phyloP scores from a whole-genome alignment of 2,113 vertebrate genomes.

The Oenanthe melanoleuca region DNA sequence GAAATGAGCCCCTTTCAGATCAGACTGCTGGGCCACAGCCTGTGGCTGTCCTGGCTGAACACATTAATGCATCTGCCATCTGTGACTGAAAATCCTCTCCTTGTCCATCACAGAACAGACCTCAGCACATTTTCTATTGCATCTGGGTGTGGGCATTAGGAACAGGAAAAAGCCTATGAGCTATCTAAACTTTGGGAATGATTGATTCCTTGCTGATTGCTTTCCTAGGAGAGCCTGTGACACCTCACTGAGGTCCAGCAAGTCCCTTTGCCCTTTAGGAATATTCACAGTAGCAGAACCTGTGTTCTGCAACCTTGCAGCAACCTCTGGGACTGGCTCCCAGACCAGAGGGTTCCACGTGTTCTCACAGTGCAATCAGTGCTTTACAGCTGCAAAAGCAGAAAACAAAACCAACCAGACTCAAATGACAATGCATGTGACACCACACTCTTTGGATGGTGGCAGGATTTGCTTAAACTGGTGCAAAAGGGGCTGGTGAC shows the following conservation, averaged over 20 bases:
- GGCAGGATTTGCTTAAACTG: conserved; percentile 27
- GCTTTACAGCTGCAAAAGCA: conserved; percentile 12
- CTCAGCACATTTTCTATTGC: not conserved
- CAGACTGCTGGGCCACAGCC: not conserved
- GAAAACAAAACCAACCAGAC: conserved; percentile 24
- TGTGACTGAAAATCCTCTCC: not conserved
- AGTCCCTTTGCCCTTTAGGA: not conserved
- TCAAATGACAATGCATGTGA: not conserved
- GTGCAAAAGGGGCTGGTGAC: conserved; percentile 35
- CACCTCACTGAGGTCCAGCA: not conserved
- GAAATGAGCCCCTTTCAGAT: not conserved
- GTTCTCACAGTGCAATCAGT: conserved; percentile 47
- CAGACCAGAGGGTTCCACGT: not conserved
- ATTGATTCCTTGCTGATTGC: not conserved
- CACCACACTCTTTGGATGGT: conserved; percentile 15
- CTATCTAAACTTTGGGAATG: not conserved
- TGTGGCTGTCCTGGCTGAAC: not conserved
- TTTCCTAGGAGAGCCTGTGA: not conserved
- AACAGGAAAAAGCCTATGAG: not conserved
- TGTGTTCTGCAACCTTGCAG: not conserved
- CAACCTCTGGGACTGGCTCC: not conserved
- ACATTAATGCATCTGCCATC: not conserved
- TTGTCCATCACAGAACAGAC: not conserved
- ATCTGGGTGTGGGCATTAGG: not conserved
- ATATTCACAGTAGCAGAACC: not conserved